A percentile compares a stretch with the other conserved stretches of the same genome.
phyloP scores from a whole-genome alignment of 2,888 invertebrate genomes.

The Megaustenia siamemsis region DNA sequence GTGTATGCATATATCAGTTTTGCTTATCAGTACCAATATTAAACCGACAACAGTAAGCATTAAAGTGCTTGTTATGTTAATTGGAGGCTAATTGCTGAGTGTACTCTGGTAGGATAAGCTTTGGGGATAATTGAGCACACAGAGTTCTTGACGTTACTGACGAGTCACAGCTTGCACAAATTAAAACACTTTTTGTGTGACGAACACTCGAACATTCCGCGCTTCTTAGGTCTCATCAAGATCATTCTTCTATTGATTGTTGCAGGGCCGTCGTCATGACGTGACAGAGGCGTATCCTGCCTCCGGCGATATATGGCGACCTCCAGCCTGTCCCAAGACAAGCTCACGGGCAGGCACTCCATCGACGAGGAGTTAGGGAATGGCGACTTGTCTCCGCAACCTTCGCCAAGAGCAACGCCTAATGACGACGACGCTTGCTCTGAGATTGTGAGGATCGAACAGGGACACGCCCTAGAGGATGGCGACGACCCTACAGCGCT shows the following conservation, averaged over 20 bases:
- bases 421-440: constrained; percentile 73
- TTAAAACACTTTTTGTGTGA: no score
- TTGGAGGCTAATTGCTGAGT: no score
- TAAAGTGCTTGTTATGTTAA: no score
- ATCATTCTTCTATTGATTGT: neutral
- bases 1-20: no score
- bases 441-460: constrained; percentile 75
- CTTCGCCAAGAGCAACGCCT: constrained; percentile 63
- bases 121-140: no score
- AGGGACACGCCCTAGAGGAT: constrained; percentile 59
- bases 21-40: no score
- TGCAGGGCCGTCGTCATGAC: constrained; percentile 19
- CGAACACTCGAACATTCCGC: no score
- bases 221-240: no score
- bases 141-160: no score
- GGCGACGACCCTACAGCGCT: constrained; percentile 65
- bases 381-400: constrained; percentile 73
- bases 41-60: no score
- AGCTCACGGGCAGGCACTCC: constrained; percentile 61
- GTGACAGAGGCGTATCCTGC: constrained; percentile 14
- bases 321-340: constrained; percentile 64
- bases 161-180: no score
- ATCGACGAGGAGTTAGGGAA: constrained; percentile 69
- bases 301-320: constrained; percentile 60
- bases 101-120: no score